Evolutionary conservation across 2,888 invertebrate species (phyloP), one percentile per base, ranked within the genome.

Genomic region (Amphipoea oculea): DNA sequence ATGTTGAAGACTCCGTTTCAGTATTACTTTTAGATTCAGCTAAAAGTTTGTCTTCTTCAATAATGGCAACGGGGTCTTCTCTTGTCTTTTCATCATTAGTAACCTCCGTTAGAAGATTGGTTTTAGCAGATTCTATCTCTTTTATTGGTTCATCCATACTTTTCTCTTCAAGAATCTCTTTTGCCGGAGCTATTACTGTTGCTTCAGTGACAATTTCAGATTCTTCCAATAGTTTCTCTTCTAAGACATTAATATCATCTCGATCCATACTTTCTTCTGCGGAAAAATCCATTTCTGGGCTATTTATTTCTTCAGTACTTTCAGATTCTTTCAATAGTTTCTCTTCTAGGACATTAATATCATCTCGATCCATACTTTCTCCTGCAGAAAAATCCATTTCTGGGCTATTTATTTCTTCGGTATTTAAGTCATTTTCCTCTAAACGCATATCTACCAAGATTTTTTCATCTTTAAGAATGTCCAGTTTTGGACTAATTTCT

Each of bases 281-380:
- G 1, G 60, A n/a, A 20, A n/a, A n/a, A 5, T 45, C n/a, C 45
- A 40, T 63, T 79, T 82, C 81, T 40, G 73, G 57, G 17, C n/a
- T 51, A 20, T 51, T 62, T 29, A 79, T 67, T 14, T 29, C 42
- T 51, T 42, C 20, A 9, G 11, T 70, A 23, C 51, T 51, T 71
- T 75, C 51, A 14, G 51, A n/a, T n/a, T 60, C 57, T 14, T 65
- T 42, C 11, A 57, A 12, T 57, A 60, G 14, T 36, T 69, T 48
- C 0, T 83, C 63, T 57, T 63, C 60, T 36, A 42, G 14, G 20
- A 14, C 7, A 14, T 45, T 42, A 3, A 20, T 23, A 17, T 54
- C 11, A 36, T 57, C 40, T n/a, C 1, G 5, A 42, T 54, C 62
- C 23, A 29, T 40, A 48, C 7, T 72, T 60, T 42, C 20, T n/a